phyloP scores from a whole-genome alignment of 2,113 vertebrate genomes.

The Syrrhaptes paradoxus region DNA sequence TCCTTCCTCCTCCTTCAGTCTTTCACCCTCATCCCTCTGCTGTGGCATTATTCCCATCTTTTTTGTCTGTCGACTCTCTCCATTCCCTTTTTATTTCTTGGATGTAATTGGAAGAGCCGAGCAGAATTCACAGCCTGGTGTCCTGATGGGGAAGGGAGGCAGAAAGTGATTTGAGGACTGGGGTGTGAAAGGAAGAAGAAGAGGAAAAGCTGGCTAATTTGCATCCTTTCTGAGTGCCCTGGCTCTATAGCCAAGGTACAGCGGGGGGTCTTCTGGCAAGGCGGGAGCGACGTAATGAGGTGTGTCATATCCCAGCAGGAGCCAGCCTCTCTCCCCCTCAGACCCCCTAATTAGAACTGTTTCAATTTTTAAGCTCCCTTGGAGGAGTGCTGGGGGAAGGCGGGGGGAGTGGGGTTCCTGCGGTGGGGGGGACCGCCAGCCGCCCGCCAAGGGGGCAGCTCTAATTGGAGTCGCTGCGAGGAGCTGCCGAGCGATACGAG shows the following conservation, averaged over 20 bases:
- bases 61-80: not conserved
- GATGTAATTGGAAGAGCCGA: not conserved
- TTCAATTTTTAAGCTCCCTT: conserved; percentile 50
- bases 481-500: not conserved
- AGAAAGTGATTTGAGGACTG: conserved; percentile 48
- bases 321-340: conserved; percentile 8
- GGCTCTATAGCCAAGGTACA: conserved; percentile 55
- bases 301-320: conserved; percentile 64
- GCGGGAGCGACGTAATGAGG: conserved; percentile 62
- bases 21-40: not conserved
- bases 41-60: not conserved
- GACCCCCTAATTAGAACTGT: conserved; percentile 68
- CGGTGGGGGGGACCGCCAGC: not conserved
- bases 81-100: conserved; percentile 22
- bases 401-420: not conserved
- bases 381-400: not conserved
- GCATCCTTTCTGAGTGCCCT: conserved; percentile 69
- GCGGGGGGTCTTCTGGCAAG: conserved; percentile 61
- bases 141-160: conserved; percentile 19
- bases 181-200: conserved; percentile 36
- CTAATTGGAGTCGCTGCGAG: not conserved
- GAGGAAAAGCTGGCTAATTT: conserved; percentile 64
- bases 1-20: not conserved
- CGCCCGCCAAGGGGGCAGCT: not conserved
- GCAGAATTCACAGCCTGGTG: conserved; percentile 2